Conservation (phyloP, 2,113 vertebrate species). For the Blennius ocellaris region DNA sequence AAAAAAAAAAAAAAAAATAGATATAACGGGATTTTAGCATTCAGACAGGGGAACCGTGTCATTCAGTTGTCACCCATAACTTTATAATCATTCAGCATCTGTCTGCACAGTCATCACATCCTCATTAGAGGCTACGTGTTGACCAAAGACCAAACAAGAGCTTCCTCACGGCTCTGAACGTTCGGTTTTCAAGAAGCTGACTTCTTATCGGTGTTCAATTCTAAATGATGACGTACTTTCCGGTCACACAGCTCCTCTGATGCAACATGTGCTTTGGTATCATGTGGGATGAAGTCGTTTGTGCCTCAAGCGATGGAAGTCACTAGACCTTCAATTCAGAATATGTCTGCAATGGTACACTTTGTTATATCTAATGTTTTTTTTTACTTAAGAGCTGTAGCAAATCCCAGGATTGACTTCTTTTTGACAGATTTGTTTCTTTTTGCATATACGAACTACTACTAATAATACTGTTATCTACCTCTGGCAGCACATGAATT, state of each 20-base stretch:
- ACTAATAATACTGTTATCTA: no score
- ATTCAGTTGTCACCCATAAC: no score
- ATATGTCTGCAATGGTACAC: not conserved
- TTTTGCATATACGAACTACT: no score
- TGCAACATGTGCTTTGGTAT: conserved; percentile 6
- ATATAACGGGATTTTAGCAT: no score
- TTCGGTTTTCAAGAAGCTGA: not conserved
- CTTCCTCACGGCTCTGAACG: conserved; percentile 20
- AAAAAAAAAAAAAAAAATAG: not conserved
- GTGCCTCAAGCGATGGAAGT: not conserved
- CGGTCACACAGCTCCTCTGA: not conserved
- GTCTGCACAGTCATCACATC: not conserved
- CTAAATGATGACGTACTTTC: not conserved
- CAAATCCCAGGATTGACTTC: no score
- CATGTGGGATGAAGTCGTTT: not conserved
- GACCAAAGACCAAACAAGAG: conserved; percentile 1
- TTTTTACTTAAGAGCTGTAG: no score
- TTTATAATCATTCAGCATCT: not conserved
- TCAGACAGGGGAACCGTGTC: no score
- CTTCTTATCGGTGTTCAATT: not conserved
- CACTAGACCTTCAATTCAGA: not conserved
- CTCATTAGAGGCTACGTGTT: no score
- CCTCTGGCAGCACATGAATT: no score
- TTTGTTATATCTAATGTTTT: not conserved
- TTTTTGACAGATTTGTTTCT: no score